Evolutionary conservation across 2,888 invertebrate genomes (phyloP).

Genomic region (Anticlea derivata): DNA sequence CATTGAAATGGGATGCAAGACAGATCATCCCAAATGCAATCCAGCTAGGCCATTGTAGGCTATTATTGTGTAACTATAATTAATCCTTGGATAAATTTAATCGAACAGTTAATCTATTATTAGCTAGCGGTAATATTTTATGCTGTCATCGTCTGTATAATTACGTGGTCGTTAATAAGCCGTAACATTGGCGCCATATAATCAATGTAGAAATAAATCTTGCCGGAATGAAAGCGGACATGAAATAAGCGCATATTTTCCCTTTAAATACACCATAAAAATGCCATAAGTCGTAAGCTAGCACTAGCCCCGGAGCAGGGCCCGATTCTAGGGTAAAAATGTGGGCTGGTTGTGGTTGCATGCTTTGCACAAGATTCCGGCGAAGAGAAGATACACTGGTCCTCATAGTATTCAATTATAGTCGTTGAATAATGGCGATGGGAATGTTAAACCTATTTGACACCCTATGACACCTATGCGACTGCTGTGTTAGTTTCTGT

Average conservation of each 20-base stretch:
- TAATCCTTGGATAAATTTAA: constrained; percentile 29
- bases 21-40: not conserved
- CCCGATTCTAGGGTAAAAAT: not conserved
- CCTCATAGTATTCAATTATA: too few species aligned
- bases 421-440: too few species aligned
- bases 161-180: constrained; percentile 75
- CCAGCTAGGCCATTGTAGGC: not conserved
- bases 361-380: not conserved
- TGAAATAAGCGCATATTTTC: constrained; percentile 75
- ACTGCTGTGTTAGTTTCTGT: too few species aligned
- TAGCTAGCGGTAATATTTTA: constrained; percentile 62
- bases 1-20: too few species aligned
- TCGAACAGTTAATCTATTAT: constrained; percentile 56
- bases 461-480: too few species aligned
- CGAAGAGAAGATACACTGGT: too few species aligned
- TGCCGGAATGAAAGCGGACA: constrained; percentile 73
- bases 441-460: too few species aligned
- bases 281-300: constrained; percentile 72
- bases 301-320: constrained; percentile 57
- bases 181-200: constrained; percentile 72
- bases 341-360: not conserved
- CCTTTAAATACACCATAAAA: constrained; percentile 77
- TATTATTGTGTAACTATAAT: constrained; percentile 25
- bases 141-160: constrained; percentile 67
- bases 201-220: constrained; percentile 79